Percentiles rank a stretch among this genome's conserved stretches.
phyloP scores from a whole-genome alignment of 1,140 invertebrate genomes.

The Berghia stephanieae region DNA sequence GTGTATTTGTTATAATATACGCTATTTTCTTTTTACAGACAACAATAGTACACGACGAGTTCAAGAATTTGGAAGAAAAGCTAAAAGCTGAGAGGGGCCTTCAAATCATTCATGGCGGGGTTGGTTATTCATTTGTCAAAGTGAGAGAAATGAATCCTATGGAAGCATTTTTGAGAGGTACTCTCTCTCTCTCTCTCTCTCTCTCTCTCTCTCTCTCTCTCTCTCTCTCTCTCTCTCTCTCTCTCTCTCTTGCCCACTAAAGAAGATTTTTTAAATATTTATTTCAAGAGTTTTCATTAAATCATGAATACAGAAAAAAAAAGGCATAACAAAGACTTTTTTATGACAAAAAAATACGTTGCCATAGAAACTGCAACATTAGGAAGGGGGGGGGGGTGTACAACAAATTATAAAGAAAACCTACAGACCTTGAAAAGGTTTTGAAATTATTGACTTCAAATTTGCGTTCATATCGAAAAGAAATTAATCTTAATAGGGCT shows the following conservation, averaged over 20 bases:
- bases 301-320: too few relatives aligned
- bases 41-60: constrained; percentile 52
- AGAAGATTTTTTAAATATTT: background rate
- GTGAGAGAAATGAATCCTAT: background rate
- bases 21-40: constrained; percentile 44
- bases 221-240: constrained; percentile 4
- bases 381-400: too few relatives aligned
- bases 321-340: too few relatives aligned
- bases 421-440: too few relatives aligned
- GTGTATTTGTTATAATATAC: too few relatives aligned
- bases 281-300: too few relatives aligned
- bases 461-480: too few relatives aligned
- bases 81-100: constrained; percentile 75
- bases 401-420: too few relatives aligned
- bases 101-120: constrained; percentile 45
- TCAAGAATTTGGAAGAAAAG: constrained; percentile 52
- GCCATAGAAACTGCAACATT: too few relatives aligned
- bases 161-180: background rate
- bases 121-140: background rate
- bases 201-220: background rate
- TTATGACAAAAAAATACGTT: too few relatives aligned
- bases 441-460: too few relatives aligned
- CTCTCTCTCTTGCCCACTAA: background rate
- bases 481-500: too few relatives aligned
- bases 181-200: background rate